A percentile compares a stretch with the other conserved stretches of the same genome.
Evolutionary conservation across 2,113 vertebrate species (phyloP).

Genomic region (Prolemur simus): DNA sequence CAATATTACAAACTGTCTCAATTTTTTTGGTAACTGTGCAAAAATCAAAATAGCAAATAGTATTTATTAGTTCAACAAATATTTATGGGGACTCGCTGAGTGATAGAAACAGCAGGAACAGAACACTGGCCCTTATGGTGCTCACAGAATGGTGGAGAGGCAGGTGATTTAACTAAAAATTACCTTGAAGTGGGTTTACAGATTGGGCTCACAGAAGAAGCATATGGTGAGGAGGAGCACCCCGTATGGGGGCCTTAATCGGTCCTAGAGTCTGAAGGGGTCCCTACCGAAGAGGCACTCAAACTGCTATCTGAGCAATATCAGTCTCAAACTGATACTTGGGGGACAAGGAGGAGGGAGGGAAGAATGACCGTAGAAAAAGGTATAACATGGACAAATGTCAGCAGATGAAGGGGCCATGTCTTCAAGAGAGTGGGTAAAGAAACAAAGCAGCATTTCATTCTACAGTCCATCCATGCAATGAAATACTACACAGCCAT

Average conservation of each 20-base stretch:
- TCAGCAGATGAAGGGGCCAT: background rate
- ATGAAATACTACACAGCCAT: background rate
- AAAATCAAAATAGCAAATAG: background rate
- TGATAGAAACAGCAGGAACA: background rate
- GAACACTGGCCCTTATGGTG: background rate
- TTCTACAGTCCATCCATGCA: too few species aligned
- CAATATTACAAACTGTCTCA: background rate
- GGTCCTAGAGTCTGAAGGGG: background rate
- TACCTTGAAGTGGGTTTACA: background rate
- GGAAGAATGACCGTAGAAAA: background rate
- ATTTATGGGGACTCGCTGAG: background rate
- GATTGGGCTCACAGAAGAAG: background rate
- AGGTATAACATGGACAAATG: background rate
- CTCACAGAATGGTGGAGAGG: background rate
- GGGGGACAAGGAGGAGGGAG: background rate
- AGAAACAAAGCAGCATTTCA: background rate
- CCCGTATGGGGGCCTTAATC: background rate
- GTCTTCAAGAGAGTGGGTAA: too few species aligned
- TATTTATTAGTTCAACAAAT: background rate
- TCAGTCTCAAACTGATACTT: background rate
- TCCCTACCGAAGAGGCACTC: background rate
- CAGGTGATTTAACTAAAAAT: background rate
- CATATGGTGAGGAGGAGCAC: rapidly evolving
- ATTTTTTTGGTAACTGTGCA: background rate
- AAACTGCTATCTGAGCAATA: background rate